Evolutionary conservation across 1,140 invertebrate genomes (phyloP), one percentile per base, ranked within the genome.

Genomic region (Marisa cornuarietis): DNA sequence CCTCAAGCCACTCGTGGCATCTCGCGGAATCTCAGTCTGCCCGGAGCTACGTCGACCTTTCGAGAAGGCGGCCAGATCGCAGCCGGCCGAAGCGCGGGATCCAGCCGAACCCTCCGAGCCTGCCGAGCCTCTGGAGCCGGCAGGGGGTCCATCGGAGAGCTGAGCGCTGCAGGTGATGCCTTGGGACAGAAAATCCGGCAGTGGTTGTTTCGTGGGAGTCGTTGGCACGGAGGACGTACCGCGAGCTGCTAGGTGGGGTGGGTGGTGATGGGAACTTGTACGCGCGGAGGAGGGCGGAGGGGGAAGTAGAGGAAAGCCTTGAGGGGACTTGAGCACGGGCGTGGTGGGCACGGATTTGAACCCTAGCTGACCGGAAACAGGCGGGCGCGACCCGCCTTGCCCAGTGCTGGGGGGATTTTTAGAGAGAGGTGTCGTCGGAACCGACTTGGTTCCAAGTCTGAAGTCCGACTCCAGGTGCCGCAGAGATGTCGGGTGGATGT

Each of bases 361-460:
- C 54, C 54, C 54, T 18, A 58, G 54, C 54, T 58, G 54, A 58
- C 11, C 16, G 11, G 54, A 8, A 11, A 18, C 4, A 58, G 16
- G 54, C 11, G 54, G 4, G 54, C 54, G 54, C 11, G 11, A 14
- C 54, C 11, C 11, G 54, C 54, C 9, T 9, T 58, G 54, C 16
- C 54, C 54, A 20, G 61, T 10, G 24, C 76, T 63, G n/a, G 31
- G 16, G 42, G 18, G 54, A 31, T 52, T 63, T 65, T 69, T 77
- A 18, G 62, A 65, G 49, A 51, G 31, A 16, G 76, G 76, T 16
- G 63, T 69, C 11, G 76, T 77, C 18, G 76, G 76, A 18, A n/a
- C 76, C 3, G 76, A 69, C 18, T 51, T 77, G 76, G 52, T 68
- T 13, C 54, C 42, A 52, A 49, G 54, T 22, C 42, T 4, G 11